These are phyloP conservation scores for Carapus acus DNA, from an alignment of 2,797 vertebrate genomes.

Conservation along the genomic window DNA sequence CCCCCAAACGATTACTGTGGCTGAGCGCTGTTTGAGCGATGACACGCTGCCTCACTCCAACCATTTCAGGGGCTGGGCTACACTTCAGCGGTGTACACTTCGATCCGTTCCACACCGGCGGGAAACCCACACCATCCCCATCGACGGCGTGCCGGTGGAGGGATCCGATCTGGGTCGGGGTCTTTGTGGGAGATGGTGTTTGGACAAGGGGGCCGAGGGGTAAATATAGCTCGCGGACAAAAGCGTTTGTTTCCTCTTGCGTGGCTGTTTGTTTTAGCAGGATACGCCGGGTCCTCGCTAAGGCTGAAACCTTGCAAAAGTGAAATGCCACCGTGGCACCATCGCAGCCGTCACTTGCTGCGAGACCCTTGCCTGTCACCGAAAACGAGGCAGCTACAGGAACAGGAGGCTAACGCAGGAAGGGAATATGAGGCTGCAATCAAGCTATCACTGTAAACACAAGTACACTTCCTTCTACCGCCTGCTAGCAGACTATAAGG, in stretches of 20 bases:
- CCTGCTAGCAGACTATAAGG: slow-evolving; percentile 24
- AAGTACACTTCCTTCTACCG: slow-evolving; percentile 35
- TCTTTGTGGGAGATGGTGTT: slow-evolving; percentile 37
- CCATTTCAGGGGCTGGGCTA: too few relatives aligned
- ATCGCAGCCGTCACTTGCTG: slow-evolving; percentile 21
- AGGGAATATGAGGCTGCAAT: slow-evolving; percentile 61
- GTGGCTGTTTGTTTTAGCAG: slow-evolving; percentile 70
- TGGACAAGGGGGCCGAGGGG: slow-evolving; percentile 41
- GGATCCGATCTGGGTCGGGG: slow-evolving; percentile 29
- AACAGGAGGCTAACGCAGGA: slow-evolving; percentile 68
- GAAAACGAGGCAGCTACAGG: slow-evolving; percentile 46
- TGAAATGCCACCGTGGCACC: too few relatives aligned
- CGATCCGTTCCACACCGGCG: too few relatives aligned
- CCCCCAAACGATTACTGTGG: too few relatives aligned
- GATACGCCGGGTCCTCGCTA: slow-evolving; percentile 61
- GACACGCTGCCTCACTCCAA: too few relatives aligned
- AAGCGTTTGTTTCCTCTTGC: slow-evolving; percentile 70
- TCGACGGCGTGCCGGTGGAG: too few relatives aligned
- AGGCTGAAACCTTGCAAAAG: slow-evolving; percentile 47
- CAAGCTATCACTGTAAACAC: slow-evolving; percentile 63
- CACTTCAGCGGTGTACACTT: too few relatives aligned
- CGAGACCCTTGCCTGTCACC: slow-evolving; percentile 17
- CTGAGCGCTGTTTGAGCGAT: too few relatives aligned
- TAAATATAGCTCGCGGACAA: slow-evolving; percentile 72
- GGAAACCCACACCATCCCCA: too few relatives aligned